These are phyloP conservation scores for Cebus imitator DNA, from an alignment of 2,113 vertebrate species.

Conservation along the genomic window DNA sequence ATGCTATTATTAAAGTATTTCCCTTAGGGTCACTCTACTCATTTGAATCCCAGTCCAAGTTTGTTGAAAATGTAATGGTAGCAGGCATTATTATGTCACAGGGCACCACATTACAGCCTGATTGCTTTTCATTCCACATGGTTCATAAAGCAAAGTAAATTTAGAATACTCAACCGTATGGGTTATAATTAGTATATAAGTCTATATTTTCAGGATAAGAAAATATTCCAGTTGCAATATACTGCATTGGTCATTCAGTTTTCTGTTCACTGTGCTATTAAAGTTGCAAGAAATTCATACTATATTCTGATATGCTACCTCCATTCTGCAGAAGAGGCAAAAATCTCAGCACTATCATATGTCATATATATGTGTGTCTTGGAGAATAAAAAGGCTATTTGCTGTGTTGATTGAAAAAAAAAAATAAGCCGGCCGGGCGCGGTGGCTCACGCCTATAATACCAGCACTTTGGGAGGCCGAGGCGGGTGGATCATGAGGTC, in stretches of 20 bases:
- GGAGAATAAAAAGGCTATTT: not conserved
- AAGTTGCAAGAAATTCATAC: not conserved
- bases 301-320: not conserved
- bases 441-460: too few species aligned
- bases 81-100: not conserved
- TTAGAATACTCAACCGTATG: not conserved
- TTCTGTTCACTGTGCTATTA: not conserved
- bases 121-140: conserved; percentile 28
- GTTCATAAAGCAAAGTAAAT: conserved; percentile 45
- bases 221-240: not conserved
- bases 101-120: not conserved
- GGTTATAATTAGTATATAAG: not conserved
- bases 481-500: too few species aligned
- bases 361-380: not conserved
- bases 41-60: not conserved
- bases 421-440: not conserved
- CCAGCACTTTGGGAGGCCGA: too few species aligned
- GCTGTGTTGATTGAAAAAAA: not conserved
- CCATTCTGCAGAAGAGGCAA: not conserved
- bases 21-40: not conserved
- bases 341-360: not conserved
- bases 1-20: conserved; percentile 39
- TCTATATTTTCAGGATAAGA: conserved; percentile 18
- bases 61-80: conserved; percentile 47
- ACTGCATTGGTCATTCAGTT: not conserved